phyloP scores from a whole-genome alignment of 1,140 invertebrate species.

The Heliconius melpomene region DNA sequence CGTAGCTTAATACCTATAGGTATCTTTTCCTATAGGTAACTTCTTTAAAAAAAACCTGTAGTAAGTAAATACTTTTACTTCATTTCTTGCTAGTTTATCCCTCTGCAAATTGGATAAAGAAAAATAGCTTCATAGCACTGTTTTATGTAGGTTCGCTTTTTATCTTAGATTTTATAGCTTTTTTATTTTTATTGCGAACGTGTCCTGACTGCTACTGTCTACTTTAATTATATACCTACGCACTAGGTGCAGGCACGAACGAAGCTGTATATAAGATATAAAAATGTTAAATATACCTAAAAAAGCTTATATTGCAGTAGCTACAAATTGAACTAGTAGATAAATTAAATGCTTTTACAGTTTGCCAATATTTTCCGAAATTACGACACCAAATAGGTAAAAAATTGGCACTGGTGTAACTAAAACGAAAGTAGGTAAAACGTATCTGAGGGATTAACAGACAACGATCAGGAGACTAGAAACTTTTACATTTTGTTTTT shows the following conservation, averaged over 20 bases:
- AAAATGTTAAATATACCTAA: conserved; percentile 22
- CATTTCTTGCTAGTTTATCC: background rate
- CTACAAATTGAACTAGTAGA: too few relatives aligned
- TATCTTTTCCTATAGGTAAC: too few relatives aligned
- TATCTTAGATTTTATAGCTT: conserved; percentile 57
- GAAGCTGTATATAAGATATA: background rate
- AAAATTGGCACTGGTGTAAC: too few relatives aligned
- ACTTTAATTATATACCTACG: conserved; percentile 48
- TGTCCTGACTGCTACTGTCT: conserved; percentile 59
- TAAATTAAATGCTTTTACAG: too few relatives aligned
- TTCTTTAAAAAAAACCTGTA: background rate
- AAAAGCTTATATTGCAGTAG: too few relatives aligned
- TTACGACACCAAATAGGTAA: too few relatives aligned
- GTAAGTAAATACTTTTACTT: background rate
- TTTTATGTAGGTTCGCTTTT: conserved; percentile 49
- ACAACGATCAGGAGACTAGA: too few relatives aligned
- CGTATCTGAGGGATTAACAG: too few relatives aligned
- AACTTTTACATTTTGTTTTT: too few relatives aligned
- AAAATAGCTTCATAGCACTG: conserved; percentile 20
- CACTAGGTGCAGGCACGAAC: background rate
- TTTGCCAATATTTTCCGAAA: too few relatives aligned
- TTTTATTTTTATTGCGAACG: conserved; percentile 70
- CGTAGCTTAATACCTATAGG: too few relatives aligned
- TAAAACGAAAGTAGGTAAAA: too few relatives aligned
- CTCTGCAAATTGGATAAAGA: conserved; percentile 33